Evolutionary conservation across 2,113 vertebrate genomes (phyloP), one percentile per base, ranked within the genome.

Genomic region (Spea multiplicata): DNA sequence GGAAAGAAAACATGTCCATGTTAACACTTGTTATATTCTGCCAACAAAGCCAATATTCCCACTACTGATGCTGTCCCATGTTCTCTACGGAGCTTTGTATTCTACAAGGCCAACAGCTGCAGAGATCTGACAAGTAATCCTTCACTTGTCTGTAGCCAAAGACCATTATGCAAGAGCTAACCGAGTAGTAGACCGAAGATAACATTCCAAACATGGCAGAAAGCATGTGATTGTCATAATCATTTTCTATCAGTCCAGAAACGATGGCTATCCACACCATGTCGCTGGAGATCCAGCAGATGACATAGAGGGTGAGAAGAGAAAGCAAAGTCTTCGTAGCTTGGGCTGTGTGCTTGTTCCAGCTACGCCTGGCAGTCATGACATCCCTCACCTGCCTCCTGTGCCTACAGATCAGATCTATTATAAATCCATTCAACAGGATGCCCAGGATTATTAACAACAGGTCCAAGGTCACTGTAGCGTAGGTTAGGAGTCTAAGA

Each of bases 241-340:
- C 47, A 8, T 16, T 73, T 57, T 59, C 48, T 8, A 77, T 70
- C 3, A 84, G 13, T 2, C 74, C 76, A 1, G 79, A 74, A 71
- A 81, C 30, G 2, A 74, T 47, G 47, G 68, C 72, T 13, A 80
- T 64, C 73, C 82, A 83, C 0, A 81, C 80, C 17, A 82, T 47
- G 14, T 82, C 17, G 0, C 57, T 81, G 5, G 74, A 83, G 68
- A 86, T 81, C 82, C 81, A 87, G 52, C 74, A 85, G 66, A 70
- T 64, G 66, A 71, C 47, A 0, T 82, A 86, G 48, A 81, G 2
- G 1, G 57, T 84, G 5, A 85, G 74, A 48, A 87, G 44, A 0
- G 17, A 79, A 4, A 81, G 68, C 68, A 83, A 47, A 57, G 74
- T 66, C 8, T 78, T 77, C 0, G 81, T 83, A 0, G 9, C 81